Evolutionary conservation across 1,140 invertebrate genomes (phyloP).

Genomic region (Diachasmimorpha longicaudata): DNA sequence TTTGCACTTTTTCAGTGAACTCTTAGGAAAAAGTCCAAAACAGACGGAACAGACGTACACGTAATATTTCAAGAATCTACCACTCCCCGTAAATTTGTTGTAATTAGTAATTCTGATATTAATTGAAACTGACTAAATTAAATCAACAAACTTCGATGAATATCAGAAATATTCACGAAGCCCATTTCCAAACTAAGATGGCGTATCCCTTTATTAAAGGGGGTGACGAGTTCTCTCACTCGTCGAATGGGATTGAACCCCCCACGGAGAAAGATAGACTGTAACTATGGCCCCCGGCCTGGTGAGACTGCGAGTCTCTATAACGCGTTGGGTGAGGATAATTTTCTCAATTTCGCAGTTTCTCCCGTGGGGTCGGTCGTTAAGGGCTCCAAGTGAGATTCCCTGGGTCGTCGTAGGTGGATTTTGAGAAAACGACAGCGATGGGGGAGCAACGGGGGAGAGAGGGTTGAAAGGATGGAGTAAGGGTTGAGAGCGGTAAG

Average conservation of each 20-base stretch:
- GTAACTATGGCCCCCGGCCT: not conserved
- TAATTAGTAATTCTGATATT: no score
- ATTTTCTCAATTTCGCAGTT: slow-evolving; percentile 63
- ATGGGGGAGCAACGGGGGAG: no score
- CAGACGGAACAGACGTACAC: no score
- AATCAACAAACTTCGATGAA: no score
- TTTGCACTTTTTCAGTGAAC: no score
- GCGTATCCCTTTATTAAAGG: slow-evolving; percentile 4
- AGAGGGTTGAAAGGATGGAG: slow-evolving; percentile 32
- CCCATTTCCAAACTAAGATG: slow-evolving; percentile 24
- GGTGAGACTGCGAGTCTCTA: not conserved
- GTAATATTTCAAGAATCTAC: no score
- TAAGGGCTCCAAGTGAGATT: slow-evolving; percentile 61
- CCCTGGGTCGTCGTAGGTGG: slow-evolving; percentile 40
- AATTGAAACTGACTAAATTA: no score
- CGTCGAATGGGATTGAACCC: slow-evolving; percentile 4
- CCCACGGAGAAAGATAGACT: slow-evolving; percentile 5
- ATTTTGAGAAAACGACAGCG: slow-evolving; percentile 22
- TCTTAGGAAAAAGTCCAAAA: no score
- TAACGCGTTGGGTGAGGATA: slow-evolving; percentile 46
- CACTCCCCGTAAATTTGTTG: no score
- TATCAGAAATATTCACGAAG: not conserved
- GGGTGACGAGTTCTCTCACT: not conserved
- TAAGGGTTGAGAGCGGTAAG: slow-evolving; percentile 54
- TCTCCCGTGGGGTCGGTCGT: slow-evolving; percentile 58